Base-by-base conservation (phyloP, 1,140 invertebrate genomes). In the Homalodisca vitripennis region DNA sequence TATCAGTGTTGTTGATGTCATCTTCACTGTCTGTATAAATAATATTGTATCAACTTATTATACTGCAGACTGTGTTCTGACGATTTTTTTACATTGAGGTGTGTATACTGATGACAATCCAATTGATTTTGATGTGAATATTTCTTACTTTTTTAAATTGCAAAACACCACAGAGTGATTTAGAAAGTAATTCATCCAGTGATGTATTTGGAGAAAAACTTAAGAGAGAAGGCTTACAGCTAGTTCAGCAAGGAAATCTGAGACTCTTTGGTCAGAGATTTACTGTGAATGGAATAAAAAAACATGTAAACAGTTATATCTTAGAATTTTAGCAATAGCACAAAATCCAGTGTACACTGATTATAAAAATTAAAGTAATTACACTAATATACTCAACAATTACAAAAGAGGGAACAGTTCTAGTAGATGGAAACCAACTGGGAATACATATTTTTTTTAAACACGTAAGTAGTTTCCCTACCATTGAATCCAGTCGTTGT, bases 261-360 rank as follows among this genome's bases (percentile, higher is more conserved):
- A n/a, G n/a, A n/a, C n/a, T n/a, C 2, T 41, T 65, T 26, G 41
- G 22, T n/a, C n/a, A 41, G 3, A 34, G 3, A 29, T 34, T 65
- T 65, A 14, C 32, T 10, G 22, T 65, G n/a, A 34, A 62, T 10
- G 57, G 32, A n/a, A 31, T 34, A 41, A 3, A 29, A 20, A 12
- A 34, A 10, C 63, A 20, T 65, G 63, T 31, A 3, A 34, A 41
- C 32, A 14, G 27, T 65, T 65, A 34, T 65, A 65, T 65, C 31
- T 32, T 17, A 12, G 30, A 34, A 65, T 31, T 13, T 31, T 65
- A 29, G 57, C 2, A 12, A 62, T 62, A 3, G 24, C 57, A 24
- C 14, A 62, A 30, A 62, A 62, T 26, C 57, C 57, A 10, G 57
- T 62, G 12, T 65, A 65, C 22, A 65, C 63, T 41, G 29, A 13